phyloP scores from a whole-genome alignment of 2,888 invertebrate genomes.

The Parnassius apollo region DNA sequence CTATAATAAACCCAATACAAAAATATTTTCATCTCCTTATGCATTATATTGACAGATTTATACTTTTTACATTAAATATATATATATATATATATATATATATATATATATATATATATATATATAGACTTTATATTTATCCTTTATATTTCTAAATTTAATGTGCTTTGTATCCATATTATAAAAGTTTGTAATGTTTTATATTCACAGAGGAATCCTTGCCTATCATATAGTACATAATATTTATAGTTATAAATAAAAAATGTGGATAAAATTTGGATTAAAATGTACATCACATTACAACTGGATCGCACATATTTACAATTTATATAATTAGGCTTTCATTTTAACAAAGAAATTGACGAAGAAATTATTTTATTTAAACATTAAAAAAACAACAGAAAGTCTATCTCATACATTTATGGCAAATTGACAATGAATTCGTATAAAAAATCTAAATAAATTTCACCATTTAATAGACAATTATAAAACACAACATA shows the following conservation, averaged over 20 bases:
- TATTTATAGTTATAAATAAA: conserved; percentile 32
- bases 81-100: conserved; percentile 34
- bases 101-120: conserved; percentile 35
- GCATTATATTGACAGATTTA: conserved; percentile 68
- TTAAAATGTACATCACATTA: conserved; percentile 57
- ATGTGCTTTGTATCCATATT: conserved; percentile 41
- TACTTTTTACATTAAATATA: conserved; percentile 61
- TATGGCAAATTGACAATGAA: conserved; percentile 74
- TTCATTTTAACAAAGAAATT: conserved; percentile 44
- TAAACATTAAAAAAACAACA: conserved; percentile 66
- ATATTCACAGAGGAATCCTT: conserved; percentile 33
- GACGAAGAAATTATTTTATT: conserved; percentile 47
- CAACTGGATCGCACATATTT: conserved; percentile 59
- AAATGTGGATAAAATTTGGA: conserved; percentile 36
- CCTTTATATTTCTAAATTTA: conserved; percentile 31
- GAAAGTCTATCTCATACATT: conserved; percentile 73
- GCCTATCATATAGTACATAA: conserved; percentile 40
- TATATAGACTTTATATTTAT: conserved; percentile 29
- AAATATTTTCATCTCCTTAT: conserved; percentile 77
- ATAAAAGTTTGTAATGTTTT: conserved; percentile 50
- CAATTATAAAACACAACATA: conserved; percentile 77
- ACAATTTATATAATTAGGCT: conserved; percentile 44
- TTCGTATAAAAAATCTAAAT: conserved; percentile 58
- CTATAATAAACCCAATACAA: conserved; percentile 78
- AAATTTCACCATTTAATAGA: conserved; percentile 62